Evolutionary conservation across 2,888 invertebrate species (phyloP).

Genomic region (Dascillus cervinus): DNA sequence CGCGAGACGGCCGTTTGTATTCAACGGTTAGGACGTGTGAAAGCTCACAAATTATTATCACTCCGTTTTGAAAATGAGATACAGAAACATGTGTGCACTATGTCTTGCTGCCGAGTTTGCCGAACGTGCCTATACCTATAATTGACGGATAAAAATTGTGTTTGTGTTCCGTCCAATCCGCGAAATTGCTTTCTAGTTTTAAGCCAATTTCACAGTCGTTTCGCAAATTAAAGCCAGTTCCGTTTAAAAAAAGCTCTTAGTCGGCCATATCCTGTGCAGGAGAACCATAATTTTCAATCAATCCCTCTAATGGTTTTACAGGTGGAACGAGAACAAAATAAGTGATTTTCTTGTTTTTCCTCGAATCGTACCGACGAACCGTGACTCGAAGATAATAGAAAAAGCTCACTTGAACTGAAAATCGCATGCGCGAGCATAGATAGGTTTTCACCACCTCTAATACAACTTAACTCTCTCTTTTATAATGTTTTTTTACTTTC

Average conservation of each 20-base stretch:
- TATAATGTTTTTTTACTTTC: no score
- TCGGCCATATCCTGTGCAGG: constrained; percentile 15
- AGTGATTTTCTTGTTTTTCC: constrained; percentile 5
- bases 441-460: no score
- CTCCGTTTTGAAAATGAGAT: constrained; percentile 13
- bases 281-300: constrained; percentile 13
- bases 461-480: no score
- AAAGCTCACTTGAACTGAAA: constrained; percentile 3
- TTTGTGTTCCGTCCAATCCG: constrained; percentile 7
- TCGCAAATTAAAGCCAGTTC: no score
- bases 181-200: no score
- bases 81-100: constrained; percentile 11
- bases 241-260: constrained; percentile 12
- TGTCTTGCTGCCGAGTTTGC: constrained; percentile 11
- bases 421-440: constrained; percentile 2
- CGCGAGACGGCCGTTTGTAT: constrained; percentile 7
- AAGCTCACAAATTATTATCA: constrained; percentile 15
- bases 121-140: constrained; percentile 11
- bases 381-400: constrained; percentile 6
- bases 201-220: no score
- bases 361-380: constrained; percentile 6
- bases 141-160: constrained; percentile 12
- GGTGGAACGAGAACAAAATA: constrained; percentile 5
- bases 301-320: constrained; percentile 5
- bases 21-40: constrained; percentile 7